Evolutionary conservation across 1,140 invertebrate species (phyloP).

Genomic region (Mamestra configurata): DNA sequence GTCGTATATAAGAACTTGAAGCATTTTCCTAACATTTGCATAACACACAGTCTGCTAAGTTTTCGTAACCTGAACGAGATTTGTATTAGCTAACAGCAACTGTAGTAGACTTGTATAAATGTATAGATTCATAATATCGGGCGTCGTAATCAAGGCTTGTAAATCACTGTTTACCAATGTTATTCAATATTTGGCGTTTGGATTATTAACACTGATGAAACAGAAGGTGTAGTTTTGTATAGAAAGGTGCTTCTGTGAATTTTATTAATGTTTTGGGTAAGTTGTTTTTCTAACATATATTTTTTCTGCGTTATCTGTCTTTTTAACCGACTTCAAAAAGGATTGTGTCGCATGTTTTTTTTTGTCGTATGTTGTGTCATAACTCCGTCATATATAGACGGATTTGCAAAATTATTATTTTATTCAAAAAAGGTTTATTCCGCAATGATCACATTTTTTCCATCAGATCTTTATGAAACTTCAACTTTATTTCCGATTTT

Average conservation of each 20-base stretch:
- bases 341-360: too few species aligned
- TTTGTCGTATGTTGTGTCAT: too few species aligned
- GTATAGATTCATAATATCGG: constrained; percentile 11
- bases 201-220: not conserved
- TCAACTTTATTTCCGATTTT: too few species aligned
- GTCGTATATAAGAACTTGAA: not conserved
- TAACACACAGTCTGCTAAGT: constrained; percentile 21
- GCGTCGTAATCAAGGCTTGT: constrained; percentile 23
- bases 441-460: too few species aligned
- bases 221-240: not conserved
- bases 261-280: not conserved
- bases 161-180: constrained; percentile 18
- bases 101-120: not conserved
- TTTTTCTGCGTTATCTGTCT: too few species aligned
- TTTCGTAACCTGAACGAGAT: constrained; percentile 37
- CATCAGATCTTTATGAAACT: too few species aligned
- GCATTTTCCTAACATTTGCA: constrained; percentile 20
- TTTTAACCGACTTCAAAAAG: too few species aligned
- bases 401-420: too few species aligned
- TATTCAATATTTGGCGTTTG: constrained; percentile 23
- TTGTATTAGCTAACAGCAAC: not conserved
- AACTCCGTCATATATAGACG: too few species aligned
- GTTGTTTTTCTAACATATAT: too few species aligned
- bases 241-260: not conserved
- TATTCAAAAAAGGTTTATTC: too few species aligned